Conservation (phyloP, 2,888 invertebrate species). For the Eristalis pertinax region DNA sequence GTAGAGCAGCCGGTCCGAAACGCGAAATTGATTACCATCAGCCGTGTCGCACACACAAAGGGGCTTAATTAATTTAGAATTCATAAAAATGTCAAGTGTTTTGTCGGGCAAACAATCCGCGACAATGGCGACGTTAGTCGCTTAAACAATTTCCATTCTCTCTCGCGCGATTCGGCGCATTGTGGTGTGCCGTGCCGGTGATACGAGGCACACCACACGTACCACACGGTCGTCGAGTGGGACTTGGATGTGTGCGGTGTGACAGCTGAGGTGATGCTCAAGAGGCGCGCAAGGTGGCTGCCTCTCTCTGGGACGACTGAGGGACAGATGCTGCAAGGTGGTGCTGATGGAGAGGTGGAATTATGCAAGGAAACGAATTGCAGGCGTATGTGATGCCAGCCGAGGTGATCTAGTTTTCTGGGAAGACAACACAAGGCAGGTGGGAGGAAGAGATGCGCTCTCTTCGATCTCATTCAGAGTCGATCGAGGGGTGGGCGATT, state of each 20-base stretch:
- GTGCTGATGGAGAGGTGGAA: background rate
- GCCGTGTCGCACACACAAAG: background rate
- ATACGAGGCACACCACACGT: background rate
- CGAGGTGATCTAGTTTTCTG: too few species aligned
- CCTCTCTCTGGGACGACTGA: too few species aligned
- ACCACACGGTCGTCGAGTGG: background rate
- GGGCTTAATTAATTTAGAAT: slow-evolving; percentile 1
- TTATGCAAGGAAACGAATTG: background rate
- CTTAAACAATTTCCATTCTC: background rate
- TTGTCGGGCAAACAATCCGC: background rate
- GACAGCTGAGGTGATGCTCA: background rate
- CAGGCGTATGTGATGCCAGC: background rate
- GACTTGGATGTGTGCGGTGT: background rate
- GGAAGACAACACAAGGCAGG: too few species aligned
- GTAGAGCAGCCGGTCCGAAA: background rate
- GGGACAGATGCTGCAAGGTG: background rate
- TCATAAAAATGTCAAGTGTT: slow-evolving; percentile 1
- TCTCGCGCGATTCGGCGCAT: background rate
- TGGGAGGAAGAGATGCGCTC: too few species aligned
- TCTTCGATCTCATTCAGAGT: too few species aligned
- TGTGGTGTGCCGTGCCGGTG: background rate
- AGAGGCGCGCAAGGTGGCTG: background rate
- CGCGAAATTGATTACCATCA: background rate
- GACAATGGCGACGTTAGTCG: slow-evolving; percentile 1
- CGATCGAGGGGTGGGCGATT: too few species aligned